A percentile compares a stretch with the other conserved stretches of the same genome.
phyloP scores from a whole-genome alignment of 2,888 invertebrate genomes.

The Tenthredo amoena region DNA sequence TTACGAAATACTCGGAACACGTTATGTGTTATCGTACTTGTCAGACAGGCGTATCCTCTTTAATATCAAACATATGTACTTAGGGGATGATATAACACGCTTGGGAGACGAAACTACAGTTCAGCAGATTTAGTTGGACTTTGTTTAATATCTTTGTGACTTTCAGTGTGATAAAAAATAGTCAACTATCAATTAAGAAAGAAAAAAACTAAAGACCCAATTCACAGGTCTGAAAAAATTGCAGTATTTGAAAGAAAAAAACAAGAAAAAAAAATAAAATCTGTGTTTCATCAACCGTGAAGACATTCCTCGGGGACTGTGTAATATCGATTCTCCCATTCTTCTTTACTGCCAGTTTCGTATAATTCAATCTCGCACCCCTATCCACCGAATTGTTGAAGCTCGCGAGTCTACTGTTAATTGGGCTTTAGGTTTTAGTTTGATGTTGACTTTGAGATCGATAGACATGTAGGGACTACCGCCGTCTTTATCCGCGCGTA shows the following conservation, averaged over 20 bases:
- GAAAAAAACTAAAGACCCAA: neutral
- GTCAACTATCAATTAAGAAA: neutral
- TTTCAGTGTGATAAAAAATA: neutral
- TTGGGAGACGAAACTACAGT: constrained; percentile 1
- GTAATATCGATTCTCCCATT: constrained; percentile 5
- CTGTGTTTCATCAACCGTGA: neutral
- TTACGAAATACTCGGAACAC: neutral
- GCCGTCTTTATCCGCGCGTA: neutral
- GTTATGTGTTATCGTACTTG: neutral
- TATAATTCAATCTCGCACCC: constrained; percentile 42
- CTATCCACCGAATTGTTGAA: constrained; percentile 23
- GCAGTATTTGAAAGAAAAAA: neutral
- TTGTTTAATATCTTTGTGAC: neutral
- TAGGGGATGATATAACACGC: neutral
- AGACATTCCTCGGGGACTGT: constrained; percentile 23
- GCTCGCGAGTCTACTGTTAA: constrained; percentile 30
- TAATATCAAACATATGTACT: neutral
- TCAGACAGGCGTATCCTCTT: constrained; percentile 16
- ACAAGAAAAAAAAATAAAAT: neutral
- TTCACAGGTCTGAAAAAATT: neutral
- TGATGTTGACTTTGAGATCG: constrained; percentile 43
- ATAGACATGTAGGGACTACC: constrained; percentile 10
- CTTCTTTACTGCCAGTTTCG: constrained; percentile 29
- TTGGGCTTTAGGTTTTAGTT: constrained; percentile 39
- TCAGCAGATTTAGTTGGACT: neutral